Evolutionary conservation across 2,888 invertebrate genomes (phyloP).

Genomic region (Apeira syringaria): DNA sequence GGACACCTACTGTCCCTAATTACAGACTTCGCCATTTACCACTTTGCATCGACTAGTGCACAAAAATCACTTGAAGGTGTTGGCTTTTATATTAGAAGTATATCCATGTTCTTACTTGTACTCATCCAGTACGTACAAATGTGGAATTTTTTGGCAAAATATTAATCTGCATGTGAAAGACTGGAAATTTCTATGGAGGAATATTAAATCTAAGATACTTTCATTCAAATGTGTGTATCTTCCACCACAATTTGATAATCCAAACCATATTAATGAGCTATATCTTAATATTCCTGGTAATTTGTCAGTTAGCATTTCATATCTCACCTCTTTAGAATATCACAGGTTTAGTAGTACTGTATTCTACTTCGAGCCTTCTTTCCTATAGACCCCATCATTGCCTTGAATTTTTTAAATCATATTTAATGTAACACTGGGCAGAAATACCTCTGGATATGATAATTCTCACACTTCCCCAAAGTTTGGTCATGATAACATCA

Average conservation of each 20-base stretch:
- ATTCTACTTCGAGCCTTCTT: background rate
- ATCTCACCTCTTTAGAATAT: background rate
- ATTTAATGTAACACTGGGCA: too few relatives aligned
- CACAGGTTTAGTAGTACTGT: background rate
- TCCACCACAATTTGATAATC: background rate
- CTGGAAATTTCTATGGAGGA: background rate
- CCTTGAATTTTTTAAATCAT: background rate
- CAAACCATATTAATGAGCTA: slow-evolving; percentile 1
- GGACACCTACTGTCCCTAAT: background rate
- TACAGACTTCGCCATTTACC: background rate
- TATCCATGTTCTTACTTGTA: background rate
- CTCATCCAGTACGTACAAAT: background rate
- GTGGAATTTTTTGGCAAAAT: slow-evolving; percentile 11
- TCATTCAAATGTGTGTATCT: background rate
- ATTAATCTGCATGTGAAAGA: background rate
- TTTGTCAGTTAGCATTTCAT: background rate
- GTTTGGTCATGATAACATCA: slow-evolving; percentile 2
- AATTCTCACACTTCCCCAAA: background rate
- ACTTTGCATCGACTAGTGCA: background rate
- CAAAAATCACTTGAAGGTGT: background rate
- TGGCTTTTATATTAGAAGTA: background rate
- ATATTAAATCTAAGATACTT: background rate
- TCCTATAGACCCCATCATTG: background rate
- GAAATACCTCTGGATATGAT: slow-evolving; percentile 7
- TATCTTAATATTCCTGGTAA: slow-evolving; percentile 3